Conservation (phyloP, 2,888 invertebrate species). For the Lepidochrysops patricia region DNA sequence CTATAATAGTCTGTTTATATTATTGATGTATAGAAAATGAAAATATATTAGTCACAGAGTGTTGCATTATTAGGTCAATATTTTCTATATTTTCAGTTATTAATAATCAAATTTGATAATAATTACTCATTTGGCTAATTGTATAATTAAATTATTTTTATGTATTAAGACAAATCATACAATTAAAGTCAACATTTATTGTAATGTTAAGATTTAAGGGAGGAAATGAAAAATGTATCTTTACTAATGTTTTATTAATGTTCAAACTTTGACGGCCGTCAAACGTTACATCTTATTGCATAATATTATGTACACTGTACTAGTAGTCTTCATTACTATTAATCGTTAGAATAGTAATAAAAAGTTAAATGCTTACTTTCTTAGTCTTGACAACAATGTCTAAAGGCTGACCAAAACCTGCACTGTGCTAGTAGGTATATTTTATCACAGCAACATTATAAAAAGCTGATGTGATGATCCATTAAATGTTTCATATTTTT, state of each 20-base stretch:
- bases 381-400: neutral
- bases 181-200: too few species aligned
- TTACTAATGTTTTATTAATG: neutral
- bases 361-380: slow-evolving; percentile 10
- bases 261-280: slow-evolving; percentile 6
- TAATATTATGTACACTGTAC: neutral
- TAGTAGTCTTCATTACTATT: slow-evolving; percentile 13
- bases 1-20: neutral
- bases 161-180: too few species aligned
- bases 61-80: neutral
- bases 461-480: too few species aligned
- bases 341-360: slow-evolving; percentile 16
- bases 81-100: neutral
- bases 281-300: neutral
- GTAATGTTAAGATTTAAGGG: too few species aligned
- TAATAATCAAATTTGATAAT: too few species aligned
- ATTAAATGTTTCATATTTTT: too few species aligned
- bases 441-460: too few species aligned
- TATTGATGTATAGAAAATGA: neutral
- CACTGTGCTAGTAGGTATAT: too few species aligned
- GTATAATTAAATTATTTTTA: too few species aligned
- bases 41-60: too few species aligned
- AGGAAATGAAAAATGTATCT: neutral
- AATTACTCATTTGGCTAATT: too few species aligned
- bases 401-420: too few species aligned